phyloP scores from a whole-genome alignment of 2,113 vertebrate genomes.

The Columbina picui region DNA sequence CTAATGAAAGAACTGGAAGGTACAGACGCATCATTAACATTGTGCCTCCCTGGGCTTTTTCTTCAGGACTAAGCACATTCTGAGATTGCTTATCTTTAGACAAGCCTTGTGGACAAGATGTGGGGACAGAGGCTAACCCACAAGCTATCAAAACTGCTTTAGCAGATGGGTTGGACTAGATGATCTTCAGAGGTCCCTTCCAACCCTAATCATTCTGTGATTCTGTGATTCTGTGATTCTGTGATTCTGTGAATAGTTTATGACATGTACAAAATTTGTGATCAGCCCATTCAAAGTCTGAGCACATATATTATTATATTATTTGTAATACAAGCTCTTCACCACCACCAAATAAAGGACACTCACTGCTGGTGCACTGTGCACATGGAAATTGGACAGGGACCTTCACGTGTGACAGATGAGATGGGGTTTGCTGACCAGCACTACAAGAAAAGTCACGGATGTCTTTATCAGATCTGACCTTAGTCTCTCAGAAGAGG shows the following conservation, averaged over 20 bases:
- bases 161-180: too few relatives aligned
- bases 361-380: rapidly evolving
- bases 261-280: background rate
- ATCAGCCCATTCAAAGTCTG: background rate
- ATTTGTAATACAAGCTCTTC: background rate
- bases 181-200: too few relatives aligned
- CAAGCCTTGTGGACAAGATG: background rate
- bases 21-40: background rate
- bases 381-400: rapidly evolving
- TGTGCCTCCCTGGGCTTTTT: background rate
- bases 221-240: too few relatives aligned
- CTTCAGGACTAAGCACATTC: background rate
- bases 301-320: rapidly evolving
- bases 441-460: background rate
- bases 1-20: background rate
- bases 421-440: background rate
- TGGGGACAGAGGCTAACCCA: background rate
- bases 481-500: background rate
- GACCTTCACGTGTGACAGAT: background rate
- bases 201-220: too few relatives aligned
- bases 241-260: background rate
- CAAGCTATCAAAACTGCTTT: background rate
- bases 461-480: background rate
- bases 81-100: background rate
- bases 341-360: background rate